Evolutionary conservation across 2,113 vertebrate genomes (phyloP).

Genomic region (Macrotus californicus): DNA sequence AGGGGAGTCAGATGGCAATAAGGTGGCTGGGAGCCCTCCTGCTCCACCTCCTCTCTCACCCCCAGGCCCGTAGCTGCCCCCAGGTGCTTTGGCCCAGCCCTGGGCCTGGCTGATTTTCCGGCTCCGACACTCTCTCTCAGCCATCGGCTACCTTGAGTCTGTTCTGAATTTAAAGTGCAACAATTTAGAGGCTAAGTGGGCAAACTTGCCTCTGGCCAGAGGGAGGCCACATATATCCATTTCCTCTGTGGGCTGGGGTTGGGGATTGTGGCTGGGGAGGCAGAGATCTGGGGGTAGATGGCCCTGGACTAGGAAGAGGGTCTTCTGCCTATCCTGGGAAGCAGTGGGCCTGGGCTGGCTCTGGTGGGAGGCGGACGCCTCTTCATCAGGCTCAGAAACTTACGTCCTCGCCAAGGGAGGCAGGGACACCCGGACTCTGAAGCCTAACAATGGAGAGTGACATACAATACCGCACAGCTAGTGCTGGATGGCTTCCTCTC

Average conservation of each 20-base stretch:
- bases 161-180: background rate
- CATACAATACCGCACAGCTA: background rate
- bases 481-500: background rate
- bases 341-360: background rate
- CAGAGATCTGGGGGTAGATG: background rate
- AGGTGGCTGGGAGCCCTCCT: background rate
- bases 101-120: background rate
- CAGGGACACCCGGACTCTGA: background rate
- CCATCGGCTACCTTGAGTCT: background rate
- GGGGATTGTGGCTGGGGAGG: background rate
- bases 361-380: background rate
- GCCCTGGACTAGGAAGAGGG: background rate
- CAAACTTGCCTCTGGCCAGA: background rate
- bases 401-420: background rate
- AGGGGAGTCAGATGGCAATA: background rate
- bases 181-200: background rate
- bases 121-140: background rate
- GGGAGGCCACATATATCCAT: background rate
- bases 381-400: background rate
- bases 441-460: background rate
- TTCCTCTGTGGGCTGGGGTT: background rate
- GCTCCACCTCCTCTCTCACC: background rate
- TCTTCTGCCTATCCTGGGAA: background rate
- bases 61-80: background rate
- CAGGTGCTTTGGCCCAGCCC: background rate